Evolutionary conservation across 2,888 invertebrate genomes (phyloP).

Genomic region (Eupithecia tripunctaria): DNA sequence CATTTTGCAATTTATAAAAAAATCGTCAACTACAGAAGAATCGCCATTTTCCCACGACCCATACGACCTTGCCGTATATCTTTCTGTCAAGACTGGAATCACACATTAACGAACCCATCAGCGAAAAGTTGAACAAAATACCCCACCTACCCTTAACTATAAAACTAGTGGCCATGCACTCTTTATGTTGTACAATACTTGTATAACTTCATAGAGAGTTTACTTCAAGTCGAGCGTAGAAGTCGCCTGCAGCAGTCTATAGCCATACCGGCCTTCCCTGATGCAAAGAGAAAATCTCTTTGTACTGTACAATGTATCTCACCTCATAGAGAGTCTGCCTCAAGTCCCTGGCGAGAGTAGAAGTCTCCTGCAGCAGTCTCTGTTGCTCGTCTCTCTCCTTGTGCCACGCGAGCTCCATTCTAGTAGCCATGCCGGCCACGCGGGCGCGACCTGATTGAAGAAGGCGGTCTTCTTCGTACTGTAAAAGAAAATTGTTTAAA

Average conservation of each 20-base stretch:
- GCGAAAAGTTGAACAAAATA: constrained; percentile 45
- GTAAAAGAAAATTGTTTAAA: constrained; percentile 19
- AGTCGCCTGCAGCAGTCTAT: constrained; percentile 94
- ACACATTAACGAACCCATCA: no score
- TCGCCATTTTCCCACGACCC: no score
- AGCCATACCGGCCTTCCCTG: constrained; percentile 88
- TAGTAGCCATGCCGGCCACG: constrained; percentile 92
- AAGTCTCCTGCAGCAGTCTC: constrained; percentile 94
- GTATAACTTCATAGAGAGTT: constrained; percentile 88
- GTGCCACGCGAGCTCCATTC: constrained; percentile 96
- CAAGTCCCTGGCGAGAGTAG: constrained; percentile 93
- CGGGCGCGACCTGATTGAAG: constrained; percentile 93
- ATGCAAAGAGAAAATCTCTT: background rate
- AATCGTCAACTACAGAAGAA: background rate
- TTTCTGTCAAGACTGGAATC: no score
- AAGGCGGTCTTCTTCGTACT: constrained; percentile 94
- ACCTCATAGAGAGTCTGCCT: constrained; percentile 94
- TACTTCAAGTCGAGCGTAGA: constrained; percentile 94
- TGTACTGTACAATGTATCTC: constrained; percentile 19
- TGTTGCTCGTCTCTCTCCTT: constrained; percentile 97
- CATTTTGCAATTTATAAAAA: background rate
- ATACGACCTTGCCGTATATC: no score
- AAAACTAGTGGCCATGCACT: no score
- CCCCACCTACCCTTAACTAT: no score
- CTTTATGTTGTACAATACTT: no score